A percentile compares a stretch with the other conserved stretches of the same genome.
These are phyloP conservation scores for Zaprionus taronus DNA, from an alignment of 1,140 invertebrate genomes.

Conservation along the genomic window DNA sequence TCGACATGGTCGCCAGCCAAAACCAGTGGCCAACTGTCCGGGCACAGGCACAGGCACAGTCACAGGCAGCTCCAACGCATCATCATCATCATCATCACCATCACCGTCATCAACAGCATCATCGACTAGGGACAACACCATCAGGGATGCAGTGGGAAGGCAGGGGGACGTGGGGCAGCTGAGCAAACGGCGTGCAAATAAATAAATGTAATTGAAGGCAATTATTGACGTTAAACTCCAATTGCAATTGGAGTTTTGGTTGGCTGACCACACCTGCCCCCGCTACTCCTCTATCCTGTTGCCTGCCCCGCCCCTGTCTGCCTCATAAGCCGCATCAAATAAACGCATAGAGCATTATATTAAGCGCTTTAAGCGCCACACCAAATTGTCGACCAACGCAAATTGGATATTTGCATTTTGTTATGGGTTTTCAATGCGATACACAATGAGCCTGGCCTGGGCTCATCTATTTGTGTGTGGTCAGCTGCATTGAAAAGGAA, in stretches of 20 bases:
- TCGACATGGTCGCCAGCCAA: conserved; percentile 66
- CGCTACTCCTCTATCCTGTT: neutral
- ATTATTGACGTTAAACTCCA: conserved; percentile 72
- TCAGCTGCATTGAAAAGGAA: conserved; percentile 19
- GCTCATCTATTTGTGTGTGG: conserved; percentile 25
- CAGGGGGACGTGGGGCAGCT: conserved; percentile 13
- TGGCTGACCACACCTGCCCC: conserved; percentile 18
- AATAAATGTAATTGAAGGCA: conserved; percentile 82
- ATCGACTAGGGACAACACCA: neutral
- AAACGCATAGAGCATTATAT: conserved; percentile 28
- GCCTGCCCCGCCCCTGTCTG: neutral
- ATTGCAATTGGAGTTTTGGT: conserved; percentile 58
- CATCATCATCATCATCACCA: conserved; percentile 10
- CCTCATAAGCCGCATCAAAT: conserved; percentile 30
- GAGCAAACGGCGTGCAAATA: conserved; percentile 65
- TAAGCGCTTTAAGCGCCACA: conserved; percentile 39
- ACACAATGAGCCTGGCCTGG: conserved; percentile 16
- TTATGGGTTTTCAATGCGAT: conserved; percentile 15
- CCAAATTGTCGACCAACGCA: conserved; percentile 23
- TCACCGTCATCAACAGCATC: neutral
- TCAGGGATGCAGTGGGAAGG: neutral
- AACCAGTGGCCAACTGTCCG: conserved; percentile 54
- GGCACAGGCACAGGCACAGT: conserved; percentile 20
- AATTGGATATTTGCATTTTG: conserved; percentile 52
- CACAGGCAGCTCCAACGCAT: neutral